Conservation (phyloP, 2,888 invertebrate species). For the Nomada flava region DNA sequence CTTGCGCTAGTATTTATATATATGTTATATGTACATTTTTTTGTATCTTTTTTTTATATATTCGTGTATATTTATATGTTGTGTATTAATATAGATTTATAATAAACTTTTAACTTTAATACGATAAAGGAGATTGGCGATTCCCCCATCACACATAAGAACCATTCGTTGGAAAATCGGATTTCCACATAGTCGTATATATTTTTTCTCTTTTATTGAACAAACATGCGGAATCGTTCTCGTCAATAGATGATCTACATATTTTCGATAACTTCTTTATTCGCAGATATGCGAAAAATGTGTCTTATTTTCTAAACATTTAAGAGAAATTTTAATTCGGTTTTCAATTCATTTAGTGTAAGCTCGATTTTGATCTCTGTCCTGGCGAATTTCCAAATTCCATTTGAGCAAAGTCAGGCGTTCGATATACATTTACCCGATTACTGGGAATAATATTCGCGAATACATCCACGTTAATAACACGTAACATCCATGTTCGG, state of each 20-base stretch:
- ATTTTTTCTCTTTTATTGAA: conserved; percentile 32
- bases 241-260: neutral
- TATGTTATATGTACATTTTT: conserved; percentile 40
- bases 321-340: conserved; percentile 1
- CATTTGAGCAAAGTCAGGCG: conserved; percentile 65
- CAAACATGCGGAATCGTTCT: conserved; percentile 7
- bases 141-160: neutral
- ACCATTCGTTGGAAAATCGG: conserved; percentile 7
- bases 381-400: conserved; percentile 9
- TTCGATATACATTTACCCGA: conserved; percentile 25
- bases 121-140: conserved; percentile 20
- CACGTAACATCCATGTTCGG: conserved; percentile 41
- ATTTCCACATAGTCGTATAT: neutral
- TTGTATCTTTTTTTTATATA: conserved; percentile 52
- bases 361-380: conserved; percentile 36
- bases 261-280: conserved; percentile 3
- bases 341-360: conserved; percentile 2
- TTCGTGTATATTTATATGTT: conserved; percentile 44
- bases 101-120: conserved; percentile 62
- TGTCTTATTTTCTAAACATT: conserved; percentile 25
- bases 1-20: conserved; percentile 40
- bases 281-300: neutral
- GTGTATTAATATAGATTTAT: conserved; percentile 52
- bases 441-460: conserved; percentile 10
- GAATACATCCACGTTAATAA: conserved; percentile 45